A percentile compares a stretch with the other conserved stretches of the same genome.
phyloP scores from a whole-genome alignment of 2,113 vertebrate genomes.

The Hyaena hyaena region DNA sequence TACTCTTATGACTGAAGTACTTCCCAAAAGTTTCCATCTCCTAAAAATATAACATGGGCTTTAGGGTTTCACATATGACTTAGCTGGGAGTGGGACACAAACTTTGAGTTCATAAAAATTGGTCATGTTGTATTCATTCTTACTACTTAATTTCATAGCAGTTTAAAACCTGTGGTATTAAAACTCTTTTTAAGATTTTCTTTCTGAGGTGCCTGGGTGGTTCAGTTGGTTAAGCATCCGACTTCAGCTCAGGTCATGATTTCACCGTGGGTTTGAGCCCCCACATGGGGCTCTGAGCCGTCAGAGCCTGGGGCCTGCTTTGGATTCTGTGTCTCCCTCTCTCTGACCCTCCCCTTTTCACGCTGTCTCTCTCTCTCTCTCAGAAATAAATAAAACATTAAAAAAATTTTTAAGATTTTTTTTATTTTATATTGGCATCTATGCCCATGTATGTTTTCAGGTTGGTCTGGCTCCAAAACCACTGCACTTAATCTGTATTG shows the following conservation, averaged over 20 bases:
- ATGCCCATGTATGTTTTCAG: neutral
- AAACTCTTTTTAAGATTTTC: neutral
- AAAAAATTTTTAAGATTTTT: neutral
- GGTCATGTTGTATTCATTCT: neutral
- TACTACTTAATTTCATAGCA: neutral
- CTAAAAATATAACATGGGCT: neutral
- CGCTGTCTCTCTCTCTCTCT: no score
- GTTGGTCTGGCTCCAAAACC: neutral
- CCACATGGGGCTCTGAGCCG: no score
- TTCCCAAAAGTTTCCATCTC: accelerated
- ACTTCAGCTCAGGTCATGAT: no score
- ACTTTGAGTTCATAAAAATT: neutral
- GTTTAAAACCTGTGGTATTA: neutral
- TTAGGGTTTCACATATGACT: neutral
- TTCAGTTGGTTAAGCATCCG: no score
- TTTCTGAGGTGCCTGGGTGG: no score
- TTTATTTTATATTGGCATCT: neutral
- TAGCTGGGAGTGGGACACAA: neutral
- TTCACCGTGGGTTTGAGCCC: no score
- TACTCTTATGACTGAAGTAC: neutral
- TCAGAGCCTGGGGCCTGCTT: no score
- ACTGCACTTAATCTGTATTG: neutral
- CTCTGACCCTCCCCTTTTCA: no score
- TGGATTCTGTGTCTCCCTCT: no score
- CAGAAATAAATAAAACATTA: no score